Base-by-base conservation (phyloP, 2,888 invertebrate genomes). In the Synergus laeviventris region DNA sequence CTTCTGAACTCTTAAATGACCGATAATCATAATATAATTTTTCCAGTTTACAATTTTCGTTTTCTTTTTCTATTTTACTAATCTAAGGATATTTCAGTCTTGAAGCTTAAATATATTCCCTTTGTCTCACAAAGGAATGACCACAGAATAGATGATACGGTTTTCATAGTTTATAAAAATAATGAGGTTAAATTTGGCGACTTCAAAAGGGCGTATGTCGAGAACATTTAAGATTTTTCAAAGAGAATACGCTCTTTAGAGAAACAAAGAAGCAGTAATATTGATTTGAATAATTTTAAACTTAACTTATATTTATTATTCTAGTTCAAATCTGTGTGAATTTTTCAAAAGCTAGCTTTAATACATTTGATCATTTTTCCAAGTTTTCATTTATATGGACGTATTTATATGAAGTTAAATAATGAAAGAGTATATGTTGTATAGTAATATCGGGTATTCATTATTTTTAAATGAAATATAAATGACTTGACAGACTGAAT, bases 121-220 rank as follows among this genome's bases (percentile, higher is more conserved):
- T 66, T 66, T 66, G 24, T 66, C 42, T 11, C n/a, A 70, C 45
- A 70, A 70, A 70, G 66, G 66, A 24, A 70, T 70, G 31, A 11
- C 66, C 45, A 49, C 45, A 70, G n/a, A 70, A 45, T 70, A 45
- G 45, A 70, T 70, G 31, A 70, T 38, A 39, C 38, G 62, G 62
- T 62, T 62, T 62, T 39, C 12, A 38, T 39, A 62, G 39, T 62
- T 62, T 62, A n/a, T 38, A 62, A 38, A 38, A 62, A 39, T 70
- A 49, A 70, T 70, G 66, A 70, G 66, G 24, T 70, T 45, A 31
- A 49, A 66, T 16, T 16, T 66, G 9, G 11, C 9, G 21, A 11
- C 21, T 56, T 12, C 18, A 56, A 21, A 9, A 11, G 14, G 42
- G 24, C 14, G 3, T 9, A 61, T 16, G 61, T 42, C 3, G n/a